Evolutionary conservation across 2,113 vertebrate genomes (phyloP), one percentile per base, ranked within the genome.

Genomic region (Eudyptes chrysolophus): DNA sequence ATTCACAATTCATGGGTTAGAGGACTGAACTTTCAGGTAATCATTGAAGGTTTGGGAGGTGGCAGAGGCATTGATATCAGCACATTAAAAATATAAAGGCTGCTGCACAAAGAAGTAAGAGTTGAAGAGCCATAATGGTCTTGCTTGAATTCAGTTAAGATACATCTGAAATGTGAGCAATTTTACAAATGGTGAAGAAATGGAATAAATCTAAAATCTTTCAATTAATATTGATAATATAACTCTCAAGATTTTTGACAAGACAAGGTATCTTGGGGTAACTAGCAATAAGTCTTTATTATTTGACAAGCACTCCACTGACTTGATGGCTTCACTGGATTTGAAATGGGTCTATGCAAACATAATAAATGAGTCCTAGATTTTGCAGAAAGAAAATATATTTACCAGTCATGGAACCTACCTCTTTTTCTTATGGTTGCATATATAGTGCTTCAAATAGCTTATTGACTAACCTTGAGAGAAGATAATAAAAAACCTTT

Each of bases 391-490:
- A 71, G 26, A 52, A 92, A 89, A 92, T 79, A 34, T 75, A 85
- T 87, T 93, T 84, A 51, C n/a, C 42, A 18, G 24, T 32, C 32
- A 46, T 38, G 24, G 21, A 92, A 72, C 15, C 8, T 64, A 57
- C 7, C 32, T 84, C 6, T 95, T 94, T 86, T 84, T 84, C 44
- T 11, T 87, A 15, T 52, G 57, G 38, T 65, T 94, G n/a, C 60
- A 81, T 34, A 62, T 44, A 86, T 51, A 75, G 27, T 64, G 68
- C 42, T 84, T 94, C 89, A 84, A 61, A 91, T 51, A 92, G 42
- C 29, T 92, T 95, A 89, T 84, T 94, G 86, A 92, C 68, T 84
- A 84, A 89, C 76, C 57, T 79, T 84, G 65, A 76, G 17, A 89
- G 62, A 90, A 86, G 86, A 87, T 44, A 24, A 87, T 89, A 71